These are phyloP conservation scores for Drosophila auraria DNA, from an alignment of 1,140 invertebrate genomes.

Conservation along the genomic window DNA sequence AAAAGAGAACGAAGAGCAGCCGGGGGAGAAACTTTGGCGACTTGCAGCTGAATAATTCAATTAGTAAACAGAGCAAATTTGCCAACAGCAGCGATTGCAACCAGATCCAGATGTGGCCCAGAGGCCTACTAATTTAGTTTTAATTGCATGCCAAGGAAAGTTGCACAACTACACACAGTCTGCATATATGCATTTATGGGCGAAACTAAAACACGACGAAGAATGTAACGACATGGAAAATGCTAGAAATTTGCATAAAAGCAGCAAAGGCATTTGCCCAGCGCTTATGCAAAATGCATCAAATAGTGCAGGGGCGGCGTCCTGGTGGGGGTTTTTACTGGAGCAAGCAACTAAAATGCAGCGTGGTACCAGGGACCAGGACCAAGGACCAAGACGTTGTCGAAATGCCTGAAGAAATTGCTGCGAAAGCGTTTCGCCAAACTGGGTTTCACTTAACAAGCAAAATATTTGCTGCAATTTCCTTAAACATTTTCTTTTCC, in stretches of 20 bases:
- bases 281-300: constrained; percentile 82
- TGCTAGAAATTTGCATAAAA: constrained; percentile 80
- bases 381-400: constrained; percentile 56
- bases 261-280: constrained; percentile 81
- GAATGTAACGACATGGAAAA: constrained; percentile 82
- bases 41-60: constrained; percentile 78
- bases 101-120: constrained; percentile 47
- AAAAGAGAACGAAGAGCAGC: not conserved
- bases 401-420: constrained; percentile 74
- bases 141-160: constrained; percentile 72
- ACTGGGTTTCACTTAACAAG: constrained; percentile 83
- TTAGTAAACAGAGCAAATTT: constrained; percentile 63
- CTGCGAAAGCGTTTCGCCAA: constrained; percentile 69
- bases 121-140: constrained; percentile 82
- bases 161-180: constrained; percentile 22
- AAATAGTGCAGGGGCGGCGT: constrained; percentile 42
- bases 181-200: constrained; percentile 51
- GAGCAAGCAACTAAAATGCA: constrained; percentile 64
- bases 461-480: constrained; percentile 83
- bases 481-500: constrained; percentile 81
- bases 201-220: constrained; percentile 56
- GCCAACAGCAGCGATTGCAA: constrained; percentile 36
- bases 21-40: constrained; percentile 38
- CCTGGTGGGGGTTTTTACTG: constrained; percentile 15
- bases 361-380: constrained; percentile 18